A percentile compares a stretch with the other conserved stretches of the same genome.
Evolutionary conservation across 2,888 invertebrate species (phyloP).

Genomic region (Apamea monoglypha): DNA sequence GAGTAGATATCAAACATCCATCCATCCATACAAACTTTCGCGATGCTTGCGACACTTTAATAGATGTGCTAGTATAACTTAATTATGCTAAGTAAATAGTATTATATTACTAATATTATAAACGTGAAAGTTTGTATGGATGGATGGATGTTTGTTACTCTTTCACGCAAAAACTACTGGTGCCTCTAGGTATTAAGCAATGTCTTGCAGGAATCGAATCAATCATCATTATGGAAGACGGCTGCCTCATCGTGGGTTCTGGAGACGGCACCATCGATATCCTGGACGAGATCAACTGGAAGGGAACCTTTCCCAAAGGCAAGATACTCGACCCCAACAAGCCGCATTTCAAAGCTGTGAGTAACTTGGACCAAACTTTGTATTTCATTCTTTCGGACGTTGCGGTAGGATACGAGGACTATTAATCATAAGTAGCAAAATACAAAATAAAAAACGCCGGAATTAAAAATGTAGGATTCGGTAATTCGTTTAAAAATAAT

Average conservation of each 20-base stretch:
- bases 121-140: no score
- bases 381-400: background rate
- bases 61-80: background rate
- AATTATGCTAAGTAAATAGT: background rate
- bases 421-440: background rate
- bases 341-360: constrained; percentile 90
- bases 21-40: no score
- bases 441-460: no score
- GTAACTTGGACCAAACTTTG: constrained; percentile 52
- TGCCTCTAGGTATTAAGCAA: background rate
- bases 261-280: constrained; percentile 96
- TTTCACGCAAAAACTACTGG: no score
- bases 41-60: no score
- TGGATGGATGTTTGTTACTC: no score
- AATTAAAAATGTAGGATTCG: no score
- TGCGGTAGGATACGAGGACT: no score
- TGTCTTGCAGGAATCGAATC: constrained; percentile 91
- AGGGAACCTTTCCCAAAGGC: constrained; percentile 83
- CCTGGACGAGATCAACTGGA: constrained; percentile 91
- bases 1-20: no score
- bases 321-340: constrained; percentile 88
- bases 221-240: constrained; percentile 91
- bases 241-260: constrained; percentile 93
- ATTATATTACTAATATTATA: no score
- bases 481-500: no score